Base-by-base conservation (phyloP, 1,140 invertebrate genomes). In the Zaprionus davidi region DNA sequence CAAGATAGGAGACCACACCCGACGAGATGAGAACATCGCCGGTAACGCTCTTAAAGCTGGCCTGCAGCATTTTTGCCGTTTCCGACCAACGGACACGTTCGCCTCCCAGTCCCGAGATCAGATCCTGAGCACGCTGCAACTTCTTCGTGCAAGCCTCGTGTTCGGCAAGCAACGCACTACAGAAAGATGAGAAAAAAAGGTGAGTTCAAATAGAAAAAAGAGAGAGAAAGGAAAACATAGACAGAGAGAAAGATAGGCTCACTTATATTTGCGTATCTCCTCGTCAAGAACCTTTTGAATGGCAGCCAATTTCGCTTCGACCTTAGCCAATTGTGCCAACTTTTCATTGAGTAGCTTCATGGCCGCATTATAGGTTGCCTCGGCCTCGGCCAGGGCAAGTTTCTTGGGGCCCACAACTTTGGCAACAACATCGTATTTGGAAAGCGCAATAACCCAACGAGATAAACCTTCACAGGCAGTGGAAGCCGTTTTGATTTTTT, bases 341-440 rank as follows among this genome's bases (percentile, higher is more conserved):
- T 99, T 99, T 2, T 94, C 93, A 83, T 94, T 95, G 49, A 98
- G 95, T 80, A 94, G 95, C 71, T 93, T 94, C 93, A 96, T 95
- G 0, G 96, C 96, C 26, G 93, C 81, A 71, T 95, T 94, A 75
- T 97, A 95, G 12, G 95, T 94, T 1, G 94, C 94, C 87, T 98
- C 96, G 4, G 97, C 97, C 64, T 95, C 95, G 0, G 95, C 95
- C 15, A 98, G 87, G 6, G 96, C 96, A 79, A 95, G 94, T 86
- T 97, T 97, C 88, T 97, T 98, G 1, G 97, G 97, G 1, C 96
- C 96, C 20, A 99, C 96, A 22, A 98, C 95, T 93, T 97, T 97
- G 1, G 97, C 97, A 1, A 99, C 98, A 81, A 96, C 95, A 92
- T 99, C 98, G 90, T 99, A 99, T 77, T 98, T 98, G 12, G 97